Conservation (phyloP, 2,113 vertebrate species). For the Oreochromis niloticus region DNA sequence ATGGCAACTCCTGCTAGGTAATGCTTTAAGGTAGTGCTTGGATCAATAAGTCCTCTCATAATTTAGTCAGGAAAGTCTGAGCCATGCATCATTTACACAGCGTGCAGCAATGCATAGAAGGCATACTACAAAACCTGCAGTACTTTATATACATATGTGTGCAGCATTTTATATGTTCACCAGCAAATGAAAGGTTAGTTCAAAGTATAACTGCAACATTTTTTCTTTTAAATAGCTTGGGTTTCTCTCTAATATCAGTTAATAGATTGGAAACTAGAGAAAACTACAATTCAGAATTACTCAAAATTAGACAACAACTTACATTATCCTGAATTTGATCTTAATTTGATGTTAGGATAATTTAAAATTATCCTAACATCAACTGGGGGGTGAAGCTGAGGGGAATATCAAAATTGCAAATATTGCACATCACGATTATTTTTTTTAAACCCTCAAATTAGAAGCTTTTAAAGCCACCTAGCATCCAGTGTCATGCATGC, state of each 20-base stretch:
- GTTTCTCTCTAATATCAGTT: neutral
- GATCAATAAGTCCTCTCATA: neutral
- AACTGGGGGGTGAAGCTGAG: neutral
- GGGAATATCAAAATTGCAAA: neutral
- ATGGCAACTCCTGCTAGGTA: neutral
- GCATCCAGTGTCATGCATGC: neutral
- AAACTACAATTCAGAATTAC: neutral
- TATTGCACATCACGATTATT: neutral
- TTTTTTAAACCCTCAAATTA: neutral
- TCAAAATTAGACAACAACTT: neutral
- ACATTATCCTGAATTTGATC: neutral
- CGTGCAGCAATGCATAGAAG: neutral
- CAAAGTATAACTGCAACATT: neutral
- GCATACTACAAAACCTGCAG: neutral
- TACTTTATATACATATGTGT: neutral
- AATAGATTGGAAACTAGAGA: neutral
- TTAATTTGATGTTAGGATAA: neutral
- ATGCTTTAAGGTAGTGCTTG: neutral
- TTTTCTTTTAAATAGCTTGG: neutral
- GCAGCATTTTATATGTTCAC: neutral
- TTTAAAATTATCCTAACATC: neutral
- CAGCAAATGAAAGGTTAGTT: neutral
- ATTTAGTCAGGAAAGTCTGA: neutral
- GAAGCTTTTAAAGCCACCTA: neutral
- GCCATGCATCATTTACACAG: neutral